Base-by-base conservation (phyloP, 2,797 vertebrate genomes). In the Somateria mollissima region DNA sequence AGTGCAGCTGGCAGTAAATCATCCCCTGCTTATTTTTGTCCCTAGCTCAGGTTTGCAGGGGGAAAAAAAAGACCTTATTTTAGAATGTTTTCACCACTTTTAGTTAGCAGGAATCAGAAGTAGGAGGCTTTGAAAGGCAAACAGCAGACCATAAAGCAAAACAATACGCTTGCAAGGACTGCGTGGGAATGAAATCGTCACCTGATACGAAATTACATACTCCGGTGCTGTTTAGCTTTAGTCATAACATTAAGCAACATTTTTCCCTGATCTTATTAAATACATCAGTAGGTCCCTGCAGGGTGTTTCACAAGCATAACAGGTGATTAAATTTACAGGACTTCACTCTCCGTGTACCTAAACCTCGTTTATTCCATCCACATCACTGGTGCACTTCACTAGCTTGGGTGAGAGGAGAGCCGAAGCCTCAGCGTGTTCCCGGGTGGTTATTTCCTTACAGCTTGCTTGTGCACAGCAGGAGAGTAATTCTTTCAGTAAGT, bases 361-460 rank as follows among this genome's bases (percentile, higher is more conserved):
- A 2, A 56, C 32, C 22, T 88, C 51, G 28, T 45, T 71, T 36
- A 36, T 36, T 87, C 45, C 25, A 16, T 51, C 75, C 43, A 18
- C 13, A 22, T 66, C 41, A 41, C 27, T 72, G 49, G 8, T 14
- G 41, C 21, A 15, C 60, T 74, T 80, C 37, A 53, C 21, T 16
- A 30, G 30, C 27, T 25, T 36, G n/a, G 25, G 8, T 17, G 57
- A 58, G 25, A 64, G 67, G 13, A 43, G 25, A 60, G 45, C 28
- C 0, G 1, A 85, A 32, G 8, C 34, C 32, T 3, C 2, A 1
- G 13, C 49, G n/a, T 41, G 36, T 36, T 75, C n/a, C 13, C 2
- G 5, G 36, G 37, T 1, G 0, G 19, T 92, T 71, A 71, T 72
- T 74, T 92, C 53, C 36, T 64, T 43, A 56, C 16, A 41, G 47